Base-by-base conservation (phyloP, 2,888 invertebrate species). In the Lathronympha strigana region DNA sequence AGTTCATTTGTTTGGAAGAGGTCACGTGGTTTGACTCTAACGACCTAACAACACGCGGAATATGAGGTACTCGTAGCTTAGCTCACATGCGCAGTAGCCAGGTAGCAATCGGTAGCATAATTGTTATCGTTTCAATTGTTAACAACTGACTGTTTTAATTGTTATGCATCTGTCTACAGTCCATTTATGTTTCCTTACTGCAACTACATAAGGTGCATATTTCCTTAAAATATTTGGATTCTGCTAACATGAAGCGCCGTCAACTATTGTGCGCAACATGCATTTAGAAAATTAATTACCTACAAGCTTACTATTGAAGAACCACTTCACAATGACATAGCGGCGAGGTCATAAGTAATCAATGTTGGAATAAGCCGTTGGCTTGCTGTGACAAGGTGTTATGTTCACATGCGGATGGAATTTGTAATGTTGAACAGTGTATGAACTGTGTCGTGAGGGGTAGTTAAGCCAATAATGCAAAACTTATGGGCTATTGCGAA, bases 271-370 rank as follows among this genome's bases (percentile, higher is more conserved):
- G 31, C n/a, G 49, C 6, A 25, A 47, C 4, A 15, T 49, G 11
- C 50, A 28, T 2, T 50, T 28, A 28, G 15, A 50, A 50, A 50
- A 28, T 3, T 17, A 31, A 50, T 50, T 31, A 31, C 15, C 1
- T 31, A 31, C 15, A 5, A 17, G 17, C 11, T 11, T 3, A 50
- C 50, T 50, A 17, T 5, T 5, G 33, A 11, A 49, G n/a, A 49
- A 49, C 4, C 11, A 31, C 17, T 51, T 31, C 13, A 19, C 19
- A 51, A 51, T 51, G 31, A 51, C 31, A 51, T 19, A 50, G 45
- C 28, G 31, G 28, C 31, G 50, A 50, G 17, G 50, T 28, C 50
- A 31, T 31, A 50, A 17, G 50, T 17, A 50, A 5, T 49, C 11
- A 11, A 28, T 15, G n/a, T 6, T 5, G 23, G n/a, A 23, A 47